Evolutionary conservation across 2,797 vertebrate species (phyloP).

Genomic region (Choloepus didactylus): DNA sequence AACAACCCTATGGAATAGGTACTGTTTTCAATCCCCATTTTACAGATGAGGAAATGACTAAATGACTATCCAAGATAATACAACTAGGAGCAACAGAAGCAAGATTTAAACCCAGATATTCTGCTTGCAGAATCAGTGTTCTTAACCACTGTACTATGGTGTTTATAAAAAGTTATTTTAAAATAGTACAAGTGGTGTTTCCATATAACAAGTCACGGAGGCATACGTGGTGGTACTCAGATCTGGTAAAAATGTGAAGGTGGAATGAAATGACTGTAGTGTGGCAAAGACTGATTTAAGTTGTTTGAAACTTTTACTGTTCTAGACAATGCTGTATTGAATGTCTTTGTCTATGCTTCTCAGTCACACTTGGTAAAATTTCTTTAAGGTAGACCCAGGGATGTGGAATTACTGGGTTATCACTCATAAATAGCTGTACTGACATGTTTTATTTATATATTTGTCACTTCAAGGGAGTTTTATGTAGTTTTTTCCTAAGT

Average conservation of each 20-base stretch:
- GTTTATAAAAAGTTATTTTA: slow-evolving; percentile 18
- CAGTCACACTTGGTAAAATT: neutral
- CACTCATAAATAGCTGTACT: neutral
- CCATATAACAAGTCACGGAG: neutral
- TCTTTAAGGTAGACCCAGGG: neutral
- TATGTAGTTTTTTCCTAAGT: neutral
- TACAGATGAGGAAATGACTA: slow-evolving; percentile 27
- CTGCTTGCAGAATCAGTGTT: neutral
- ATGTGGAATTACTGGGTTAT: neutral
- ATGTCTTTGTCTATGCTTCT: neutral
- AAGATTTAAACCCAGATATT: neutral
- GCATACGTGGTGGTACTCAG: neutral
- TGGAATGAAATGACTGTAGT: neutral
- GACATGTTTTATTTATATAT: neutral
- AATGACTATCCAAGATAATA: neutral
- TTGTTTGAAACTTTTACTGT: slow-evolving; percentile 7
- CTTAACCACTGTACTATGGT: neutral
- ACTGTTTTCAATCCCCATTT: neutral
- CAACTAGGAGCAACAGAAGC: neutral
- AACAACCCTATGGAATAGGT: neutral
- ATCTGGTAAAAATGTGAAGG: neutral
- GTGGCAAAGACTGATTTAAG: slow-evolving; percentile 31
- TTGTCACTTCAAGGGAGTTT: neutral
- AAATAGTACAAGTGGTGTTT: neutral
- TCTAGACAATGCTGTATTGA: neutral